Conservation (phyloP, 1,140 invertebrate species). For the Ericerus pela region DNA sequence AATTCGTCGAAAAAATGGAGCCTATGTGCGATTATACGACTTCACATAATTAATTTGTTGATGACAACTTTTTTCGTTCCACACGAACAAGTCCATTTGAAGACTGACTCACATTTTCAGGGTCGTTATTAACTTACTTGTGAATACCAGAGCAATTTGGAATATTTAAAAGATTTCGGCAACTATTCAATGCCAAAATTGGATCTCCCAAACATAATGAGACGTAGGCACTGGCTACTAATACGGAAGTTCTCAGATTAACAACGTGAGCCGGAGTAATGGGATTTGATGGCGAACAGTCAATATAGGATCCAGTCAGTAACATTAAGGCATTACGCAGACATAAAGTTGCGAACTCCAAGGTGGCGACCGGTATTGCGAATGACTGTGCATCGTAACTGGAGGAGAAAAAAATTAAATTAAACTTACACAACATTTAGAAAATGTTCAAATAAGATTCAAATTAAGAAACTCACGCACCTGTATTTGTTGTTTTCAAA, state of each 20-base stretch:
- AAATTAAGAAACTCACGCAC: conserved; percentile 22
- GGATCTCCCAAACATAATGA: conserved; percentile 72
- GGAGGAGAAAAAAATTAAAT: conserved; percentile 18
- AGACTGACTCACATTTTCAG: conserved; percentile 13
- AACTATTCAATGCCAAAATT: conserved; percentile 57
- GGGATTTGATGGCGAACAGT: conserved; percentile 7
- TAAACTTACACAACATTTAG: neutral
- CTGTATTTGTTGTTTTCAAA: conserved; percentile 41
- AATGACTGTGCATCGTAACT: conserved; percentile 48
- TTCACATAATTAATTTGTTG: too few relatives aligned
- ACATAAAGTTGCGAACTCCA: conserved; percentile 79
- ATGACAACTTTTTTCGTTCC: too few relatives aligned
- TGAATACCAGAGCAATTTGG: conserved; percentile 47
- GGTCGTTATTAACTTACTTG: conserved; percentile 33
- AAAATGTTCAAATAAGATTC: neutral
- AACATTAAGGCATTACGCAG: conserved; percentile 61
- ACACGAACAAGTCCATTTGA: neutral
- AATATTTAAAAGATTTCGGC: conserved; percentile 29
- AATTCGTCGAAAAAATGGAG: too few relatives aligned
- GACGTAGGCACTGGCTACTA: conserved; percentile 67
- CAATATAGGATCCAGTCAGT: conserved; percentile 8
- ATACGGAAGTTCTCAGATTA: conserved; percentile 39
- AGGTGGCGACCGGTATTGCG: conserved; percentile 67
- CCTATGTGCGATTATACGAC: too few relatives aligned
- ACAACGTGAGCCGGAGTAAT: conserved; percentile 14